Percentiles rank a stretch among this genome's conserved stretches.
Evolutionary conservation across 2,888 invertebrate species (phyloP).

Genomic region (Venusia cambrica): DNA sequence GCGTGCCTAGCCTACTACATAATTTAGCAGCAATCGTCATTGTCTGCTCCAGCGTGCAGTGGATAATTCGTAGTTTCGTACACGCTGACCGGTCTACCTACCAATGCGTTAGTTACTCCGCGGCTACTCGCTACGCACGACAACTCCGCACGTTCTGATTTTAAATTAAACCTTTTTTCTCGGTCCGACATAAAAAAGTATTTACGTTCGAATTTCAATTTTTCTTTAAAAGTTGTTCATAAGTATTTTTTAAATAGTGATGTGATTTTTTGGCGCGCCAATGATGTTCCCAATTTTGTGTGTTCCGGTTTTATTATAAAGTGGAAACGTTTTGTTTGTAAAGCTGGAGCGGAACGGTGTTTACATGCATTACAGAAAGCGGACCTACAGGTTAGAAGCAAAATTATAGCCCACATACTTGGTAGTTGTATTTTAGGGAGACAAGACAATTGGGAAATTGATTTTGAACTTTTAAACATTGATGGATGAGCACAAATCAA

Average conservation of each 20-base stretch:
- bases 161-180: slow-evolving; percentile 33
- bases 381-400: slow-evolving; percentile 66
- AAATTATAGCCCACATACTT: too few relatives aligned
- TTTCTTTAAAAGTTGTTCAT: too few relatives aligned
- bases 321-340: slow-evolving; percentile 52
- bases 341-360: slow-evolving; percentile 77
- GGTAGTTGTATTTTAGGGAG: too few relatives aligned
- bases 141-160: slow-evolving; percentile 37
- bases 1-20: slow-evolving; percentile 48
- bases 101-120: slow-evolving; percentile 63
- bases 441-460: too few relatives aligned
- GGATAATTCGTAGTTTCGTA: slow-evolving; percentile 59
- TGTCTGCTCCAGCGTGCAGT: slow-evolving; percentile 37
- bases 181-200: too few relatives aligned
- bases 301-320: slow-evolving; percentile 41
- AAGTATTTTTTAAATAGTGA: slow-evolving; percentile 32
- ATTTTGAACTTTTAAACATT: too few relatives aligned
- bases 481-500: too few relatives aligned
- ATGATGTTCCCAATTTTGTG: slow-evolving; percentile 40
- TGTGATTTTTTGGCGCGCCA: slow-evolving; percentile 28
- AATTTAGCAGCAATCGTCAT: slow-evolving; percentile 64
- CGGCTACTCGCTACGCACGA: slow-evolving; percentile 49
- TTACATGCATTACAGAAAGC: slow-evolving; percentile 80
- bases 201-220: too few relatives aligned
- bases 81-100: slow-evolving; percentile 45